Percentiles rank a stretch among this genome's conserved stretches.
These are phyloP conservation scores for Medauroidea extradentata DNA, from an alignment of 1,140 invertebrate genomes.

Conservation along the genomic window DNA sequence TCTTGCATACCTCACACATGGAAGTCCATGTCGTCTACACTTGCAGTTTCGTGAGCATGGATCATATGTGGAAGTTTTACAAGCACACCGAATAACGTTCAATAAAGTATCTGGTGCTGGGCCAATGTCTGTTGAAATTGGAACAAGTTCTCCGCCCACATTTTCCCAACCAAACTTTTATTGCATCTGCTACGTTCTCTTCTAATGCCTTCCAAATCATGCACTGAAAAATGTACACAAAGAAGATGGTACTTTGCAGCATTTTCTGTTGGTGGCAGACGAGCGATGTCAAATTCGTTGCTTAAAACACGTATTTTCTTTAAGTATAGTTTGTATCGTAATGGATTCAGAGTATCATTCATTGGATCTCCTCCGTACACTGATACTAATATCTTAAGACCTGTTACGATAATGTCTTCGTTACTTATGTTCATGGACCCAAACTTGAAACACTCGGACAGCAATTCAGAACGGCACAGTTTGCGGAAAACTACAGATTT, in stretches of 20 bases:
- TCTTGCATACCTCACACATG: not conserved
- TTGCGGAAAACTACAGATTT: conserved; percentile 2
- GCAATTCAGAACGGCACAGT: not conserved
- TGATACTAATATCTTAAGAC: conserved; percentile 3
- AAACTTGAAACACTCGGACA: conserved; percentile 4
- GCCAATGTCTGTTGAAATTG: conserved; percentile 3
- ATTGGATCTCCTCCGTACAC: conserved; percentile 5
- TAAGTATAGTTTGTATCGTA: conserved; percentile 5
- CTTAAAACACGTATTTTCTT: conserved; percentile 9
- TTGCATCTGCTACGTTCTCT: not conserved
- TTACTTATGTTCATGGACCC: not conserved
- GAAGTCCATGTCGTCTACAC: not conserved
- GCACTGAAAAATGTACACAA: conserved; percentile 20
- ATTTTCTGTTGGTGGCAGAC: conserved; percentile 21
- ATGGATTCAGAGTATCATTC: not conserved
- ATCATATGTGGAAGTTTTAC: conserved; percentile 3
- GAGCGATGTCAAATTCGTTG: conserved; percentile 16
- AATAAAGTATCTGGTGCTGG: conserved; percentile 7
- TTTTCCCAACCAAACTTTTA: not conserved
- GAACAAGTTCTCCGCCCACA: conserved; percentile 1
- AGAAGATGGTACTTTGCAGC: conserved; percentile 19
- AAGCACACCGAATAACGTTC: conserved; percentile 7
- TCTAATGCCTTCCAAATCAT: conserved; percentile 3
- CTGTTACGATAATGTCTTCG: not conserved
- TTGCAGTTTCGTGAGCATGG: conserved; percentile 5